These are phyloP conservation scores for Rhamnusium bicolor DNA, from an alignment of 2,888 invertebrate species.

Conservation along the genomic window DNA sequence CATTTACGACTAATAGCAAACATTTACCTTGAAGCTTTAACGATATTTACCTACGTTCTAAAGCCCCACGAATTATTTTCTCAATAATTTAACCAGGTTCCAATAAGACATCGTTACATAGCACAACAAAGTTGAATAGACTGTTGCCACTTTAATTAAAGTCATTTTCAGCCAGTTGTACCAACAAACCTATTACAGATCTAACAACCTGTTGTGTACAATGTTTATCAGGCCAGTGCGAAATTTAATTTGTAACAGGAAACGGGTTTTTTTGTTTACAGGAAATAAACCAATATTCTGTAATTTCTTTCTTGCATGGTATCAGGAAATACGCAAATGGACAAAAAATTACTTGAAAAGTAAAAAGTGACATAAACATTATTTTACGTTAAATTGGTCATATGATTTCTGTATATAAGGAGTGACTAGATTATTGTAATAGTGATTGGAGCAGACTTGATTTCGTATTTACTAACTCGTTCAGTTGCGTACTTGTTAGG, in stretches of 20 bases:
- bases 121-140: constrained; percentile 1
- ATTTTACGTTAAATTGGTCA: too few relatives aligned
- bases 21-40: neutral
- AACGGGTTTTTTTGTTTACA: neutral
- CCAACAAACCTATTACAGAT: too few relatives aligned
- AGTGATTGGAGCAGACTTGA: too few relatives aligned
- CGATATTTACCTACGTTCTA: neutral
- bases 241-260: neutral
- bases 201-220: constrained; percentile 18
- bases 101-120: neutral
- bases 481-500: too few relatives aligned
- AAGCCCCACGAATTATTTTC: constrained; percentile 2
- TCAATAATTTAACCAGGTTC: constrained; percentile 2
- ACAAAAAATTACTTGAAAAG: neutral
- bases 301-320: neutral
- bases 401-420: too few relatives aligned
- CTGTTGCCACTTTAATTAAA: constrained; percentile 14
- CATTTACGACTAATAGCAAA: neutral
- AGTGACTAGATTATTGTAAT: too few relatives aligned
- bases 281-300: neutral
- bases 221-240: neutral
- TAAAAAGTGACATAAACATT: too few relatives aligned
- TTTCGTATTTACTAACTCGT: too few relatives aligned
- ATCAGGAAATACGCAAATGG: neutral
- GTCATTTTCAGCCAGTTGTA: constrained; percentile 9